Percentiles rank a stretch among this genome's conserved stretches.
Conservation (phyloP, 2,888 invertebrate genomes). For the Thymelicus acteon region DNA sequence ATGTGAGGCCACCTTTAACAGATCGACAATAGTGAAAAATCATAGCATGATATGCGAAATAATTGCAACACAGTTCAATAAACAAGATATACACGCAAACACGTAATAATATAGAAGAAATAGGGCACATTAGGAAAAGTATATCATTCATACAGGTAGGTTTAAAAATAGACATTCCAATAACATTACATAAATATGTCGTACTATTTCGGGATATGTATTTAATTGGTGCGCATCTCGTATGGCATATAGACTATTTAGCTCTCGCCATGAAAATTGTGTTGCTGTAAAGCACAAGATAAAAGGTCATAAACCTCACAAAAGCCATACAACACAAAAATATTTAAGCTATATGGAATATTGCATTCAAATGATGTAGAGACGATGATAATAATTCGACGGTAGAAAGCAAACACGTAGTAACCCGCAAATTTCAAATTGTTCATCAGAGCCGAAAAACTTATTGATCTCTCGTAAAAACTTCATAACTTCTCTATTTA, state of each 20-base stretch:
- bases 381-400: not conserved
- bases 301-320: slow-evolving; percentile 50
- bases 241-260: slow-evolving; percentile 13
- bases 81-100: slow-evolving; percentile 39
- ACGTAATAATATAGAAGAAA: slow-evolving; percentile 40
- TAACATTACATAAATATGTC: not conserved
- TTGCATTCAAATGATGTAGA: slow-evolving; percentile 29
- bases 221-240: slow-evolving; percentile 15
- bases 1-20: slow-evolving; percentile 73
- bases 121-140: slow-evolving; percentile 30
- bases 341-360: slow-evolving; percentile 37
- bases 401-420: no score
- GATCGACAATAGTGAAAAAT: slow-evolving; percentile 73
- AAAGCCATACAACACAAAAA: slow-evolving; percentile 21
- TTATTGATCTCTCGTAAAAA: no score
- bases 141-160: slow-evolving; percentile 16
- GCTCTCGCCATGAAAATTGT: slow-evolving; percentile 19
- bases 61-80: slow-evolving; percentile 53
- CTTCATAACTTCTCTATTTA: no score
- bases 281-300: slow-evolving; percentile 59
- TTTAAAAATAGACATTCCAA: slow-evolving; percentile 10
- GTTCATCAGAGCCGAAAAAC: no score
- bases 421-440: no score
- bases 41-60: slow-evolving; percentile 61
- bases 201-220: not conserved